Evolutionary conservation across 2,797 vertebrate genomes (phyloP), one percentile per base, ranked within the genome.

Genomic region (Hemibagrus guttatus): DNA sequence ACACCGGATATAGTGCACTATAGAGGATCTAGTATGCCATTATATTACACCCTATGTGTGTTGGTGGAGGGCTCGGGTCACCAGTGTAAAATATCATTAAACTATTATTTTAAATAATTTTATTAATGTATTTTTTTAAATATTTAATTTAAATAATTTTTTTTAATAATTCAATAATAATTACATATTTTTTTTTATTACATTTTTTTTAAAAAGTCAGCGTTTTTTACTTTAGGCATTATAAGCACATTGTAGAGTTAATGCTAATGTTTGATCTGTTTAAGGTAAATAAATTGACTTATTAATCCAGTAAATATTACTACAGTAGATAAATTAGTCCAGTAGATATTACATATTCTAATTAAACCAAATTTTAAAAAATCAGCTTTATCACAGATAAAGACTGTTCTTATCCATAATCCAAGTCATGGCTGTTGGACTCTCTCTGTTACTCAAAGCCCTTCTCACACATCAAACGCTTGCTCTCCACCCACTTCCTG

Each of bases 401-500:
- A 39, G 0, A 39, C 76, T 79, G 6, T 23, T 58, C 52, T 56
- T 78, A 35, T 12, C 12, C 21, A 4, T 63, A 63, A 46, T 81
- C 21, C 31, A 16, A 80, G 5, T 26, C 76, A 81, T 81, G 17
- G 13, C 49, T 83, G 52, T 35, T 28, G 7, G 16, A 1, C 54
- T 54, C 61, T 61, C 59, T 74, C 56, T 54, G 63, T 59, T 69
- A 66, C 83, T 42, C 42, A 56, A 69, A 56, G 49, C 35, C 56
- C 76, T 79, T 26, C 19, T 83, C 23, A 14, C 23, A 82, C 35
- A 76, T 87, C 21, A 64, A 59, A 84, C 5, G 9, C 68, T 56
- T 71, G 19, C 21, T 61, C 49, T 80, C 63, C 66, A 19, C 56
- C 17, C 61, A 66, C 31, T 21, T 84, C 74, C 49, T 68, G 42